Base-by-base conservation (phyloP, 2,113 vertebrate species). In the Pardalotus punctatus region DNA sequence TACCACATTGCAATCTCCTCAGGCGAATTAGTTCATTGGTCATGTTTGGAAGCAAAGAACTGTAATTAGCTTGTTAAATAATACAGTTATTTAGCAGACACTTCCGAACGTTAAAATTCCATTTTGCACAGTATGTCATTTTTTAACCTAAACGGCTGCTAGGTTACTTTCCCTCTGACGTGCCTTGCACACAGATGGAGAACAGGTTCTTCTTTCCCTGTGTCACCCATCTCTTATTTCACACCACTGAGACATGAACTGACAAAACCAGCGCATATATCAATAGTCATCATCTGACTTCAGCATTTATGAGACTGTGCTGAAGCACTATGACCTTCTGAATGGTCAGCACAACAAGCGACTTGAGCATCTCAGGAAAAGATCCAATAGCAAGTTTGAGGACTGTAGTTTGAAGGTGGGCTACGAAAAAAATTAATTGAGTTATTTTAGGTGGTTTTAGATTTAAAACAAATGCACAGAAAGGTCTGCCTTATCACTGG, bases 21-120 rank as follows among this genome's bases (percentile, higher is more conserved):
- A 80, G 88, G 86, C 69, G 0, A 92, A 84, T 81, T 47, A 90
- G 56, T 90, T 89, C 77, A 62, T 17, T 91, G 88, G 94, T 86
- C 95, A 91, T 91, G 61, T 95, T 91, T 92, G 83, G 81, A 96
- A 92, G 83, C 56, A 92, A 86, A 93, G 54, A 80, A 88, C 80
- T 19, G 14, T 86, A 95, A 95, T 86, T 91, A 96, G 57, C 73
- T 94, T 67, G 81, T 94, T 95, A 97, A 95, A 92, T 92, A 94
- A 92, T 48, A 93, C 64, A 84, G 73, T 89, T 89, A 91, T 71
- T 93, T 91, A 91, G 83, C 53, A 94, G 77, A 76, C 73, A 36
- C 57, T 86, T 89, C 43, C 24, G 71, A 78, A 86, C 45, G 69
- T 45, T 90, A 91, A 81, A 94, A 95, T 78, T 94, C 40, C 78